Evolutionary conservation across 2,888 invertebrate species (phyloP).

Genomic region (Ichneumoninae sp.): DNA sequence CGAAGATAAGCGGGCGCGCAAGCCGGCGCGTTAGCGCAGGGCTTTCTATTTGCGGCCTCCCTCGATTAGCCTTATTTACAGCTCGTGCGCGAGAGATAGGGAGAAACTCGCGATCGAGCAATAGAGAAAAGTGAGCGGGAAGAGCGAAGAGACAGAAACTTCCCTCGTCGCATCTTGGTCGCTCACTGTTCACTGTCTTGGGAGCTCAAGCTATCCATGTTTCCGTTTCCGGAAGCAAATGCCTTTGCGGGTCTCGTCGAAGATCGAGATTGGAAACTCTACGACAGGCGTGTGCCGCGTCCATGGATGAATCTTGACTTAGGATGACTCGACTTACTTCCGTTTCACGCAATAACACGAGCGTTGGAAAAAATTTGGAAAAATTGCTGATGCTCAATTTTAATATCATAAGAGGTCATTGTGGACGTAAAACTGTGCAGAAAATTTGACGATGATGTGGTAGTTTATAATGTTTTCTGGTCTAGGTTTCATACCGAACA

Average conservation of each 20-base stretch:
- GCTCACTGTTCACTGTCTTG: not conserved
- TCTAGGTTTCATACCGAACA: no score
- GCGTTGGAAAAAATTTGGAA: slow-evolving; percentile 20
- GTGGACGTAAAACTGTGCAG: not conserved
- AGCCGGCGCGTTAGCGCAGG: slow-evolving; percentile 44
- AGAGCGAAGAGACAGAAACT: slow-evolving; percentile 32
- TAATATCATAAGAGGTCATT: no score
- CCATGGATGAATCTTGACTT: slow-evolving; percentile 26
- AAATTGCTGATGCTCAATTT: not conserved
- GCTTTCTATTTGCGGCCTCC: slow-evolving; percentile 71
- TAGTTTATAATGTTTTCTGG: no score
- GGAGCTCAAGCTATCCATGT: slow-evolving; percentile 39
- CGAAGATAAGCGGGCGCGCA: slow-evolving; percentile 56
- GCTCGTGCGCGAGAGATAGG: slow-evolving; percentile 51
- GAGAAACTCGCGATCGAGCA: slow-evolving; percentile 44
- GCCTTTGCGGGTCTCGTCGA: slow-evolving; percentile 38
- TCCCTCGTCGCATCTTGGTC: not conserved
- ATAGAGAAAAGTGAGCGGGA: slow-evolving; percentile 48
- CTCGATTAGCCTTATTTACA: slow-evolving; percentile 74
- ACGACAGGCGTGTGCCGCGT: slow-evolving; percentile 4
- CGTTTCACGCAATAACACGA: slow-evolving; percentile 61
- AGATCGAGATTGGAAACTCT: slow-evolving; percentile 29
- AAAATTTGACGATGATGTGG: not conserved
- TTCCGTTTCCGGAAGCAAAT: slow-evolving; percentile 72
- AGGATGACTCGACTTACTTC: slow-evolving; percentile 31